Conservation (phyloP, 2,888 invertebrate species). For the Andricus curvator region DNA sequence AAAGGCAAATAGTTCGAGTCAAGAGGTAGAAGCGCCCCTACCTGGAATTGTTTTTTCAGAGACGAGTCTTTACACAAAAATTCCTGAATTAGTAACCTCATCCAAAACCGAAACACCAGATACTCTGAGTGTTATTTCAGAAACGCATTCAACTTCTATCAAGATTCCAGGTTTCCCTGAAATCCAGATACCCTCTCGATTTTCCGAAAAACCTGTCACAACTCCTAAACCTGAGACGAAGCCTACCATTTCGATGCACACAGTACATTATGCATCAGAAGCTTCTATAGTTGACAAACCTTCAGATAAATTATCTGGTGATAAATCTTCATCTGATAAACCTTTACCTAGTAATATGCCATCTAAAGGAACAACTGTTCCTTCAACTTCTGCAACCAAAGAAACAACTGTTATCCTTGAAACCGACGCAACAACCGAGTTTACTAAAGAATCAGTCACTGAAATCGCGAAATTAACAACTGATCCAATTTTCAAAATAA, state of each 20-base stretch:
- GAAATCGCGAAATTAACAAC: neutral
- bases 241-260: neutral
- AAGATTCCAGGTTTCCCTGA: conserved; percentile 61
- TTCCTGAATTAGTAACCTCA: neutral
- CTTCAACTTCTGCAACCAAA: neutral
- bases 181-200: conserved; percentile 48
- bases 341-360: neutral
- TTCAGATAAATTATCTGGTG: neutral
- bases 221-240: conserved; percentile 36
- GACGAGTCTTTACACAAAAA: conserved; percentile 16
- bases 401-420: conserved; percentile 8
- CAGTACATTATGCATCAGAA: neutral
- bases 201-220: conserved; percentile 31
- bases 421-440: neutral
- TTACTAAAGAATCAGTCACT: neutral
- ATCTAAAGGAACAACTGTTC: conserved; percentile 10
- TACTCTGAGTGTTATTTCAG: conserved; percentile 49
- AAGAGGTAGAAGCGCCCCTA: conserved; percentile 44
- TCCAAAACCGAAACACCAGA: conserved; percentile 42
- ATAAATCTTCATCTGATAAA: neutral
- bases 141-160: conserved; percentile 63
- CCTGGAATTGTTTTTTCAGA: conserved; percentile 17
- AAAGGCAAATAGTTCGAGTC: conserved; percentile 30
- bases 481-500: neutral
- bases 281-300: neutral